Evolutionary conservation across 2,797 vertebrate genomes (phyloP), one percentile per base, ranked within the genome.

Genomic region (Argentina silus): DNA sequence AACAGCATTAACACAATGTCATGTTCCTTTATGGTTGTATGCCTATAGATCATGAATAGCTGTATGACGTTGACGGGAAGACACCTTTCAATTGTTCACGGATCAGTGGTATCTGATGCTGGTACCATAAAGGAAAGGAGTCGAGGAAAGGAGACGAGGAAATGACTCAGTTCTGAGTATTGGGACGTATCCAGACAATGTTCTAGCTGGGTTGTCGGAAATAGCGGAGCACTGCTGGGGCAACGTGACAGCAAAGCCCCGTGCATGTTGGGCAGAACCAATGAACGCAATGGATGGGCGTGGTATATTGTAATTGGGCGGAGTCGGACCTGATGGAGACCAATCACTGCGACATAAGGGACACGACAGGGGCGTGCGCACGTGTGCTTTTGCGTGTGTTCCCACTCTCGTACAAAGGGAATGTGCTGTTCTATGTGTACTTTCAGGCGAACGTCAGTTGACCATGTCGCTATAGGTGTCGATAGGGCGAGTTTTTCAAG

Each of bases 211-310:
- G 4, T 1, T 42, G 55, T 47, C 8, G 19, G 6, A 23, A 27
- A 14, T 2, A n/a, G 9, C 45, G 23, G 51, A 67, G 15, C 70
- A 70, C n/a, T n/a, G 72, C 61, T 36, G 23, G 61, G 21, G 27
- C 81, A 81, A 83, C 81, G 81, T 83, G 81, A 83, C 69, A 43
- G 44, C 1, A 5, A 5, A 76, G 51, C 48, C 44, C 11, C 2
- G 17, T 64, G 15, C 36, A 5, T 6, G 19, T 21, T 43, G 64
- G 69, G 23, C 65, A 50, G 47, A 74, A 65, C 43, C 8, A 45
- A n/a, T 47, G 56, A 2, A 23, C 59, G 3, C 3, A 6, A 10
- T n/a, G 2, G 8, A 6, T 15, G 69, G 82, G 79, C 66, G 75
- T 7, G 57, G 48, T 60, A n/a, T 68, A 19, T 0, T 5, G 0